phyloP scores from a whole-genome alignment of 2,888 invertebrate genomes.

The Apamea sordens region DNA sequence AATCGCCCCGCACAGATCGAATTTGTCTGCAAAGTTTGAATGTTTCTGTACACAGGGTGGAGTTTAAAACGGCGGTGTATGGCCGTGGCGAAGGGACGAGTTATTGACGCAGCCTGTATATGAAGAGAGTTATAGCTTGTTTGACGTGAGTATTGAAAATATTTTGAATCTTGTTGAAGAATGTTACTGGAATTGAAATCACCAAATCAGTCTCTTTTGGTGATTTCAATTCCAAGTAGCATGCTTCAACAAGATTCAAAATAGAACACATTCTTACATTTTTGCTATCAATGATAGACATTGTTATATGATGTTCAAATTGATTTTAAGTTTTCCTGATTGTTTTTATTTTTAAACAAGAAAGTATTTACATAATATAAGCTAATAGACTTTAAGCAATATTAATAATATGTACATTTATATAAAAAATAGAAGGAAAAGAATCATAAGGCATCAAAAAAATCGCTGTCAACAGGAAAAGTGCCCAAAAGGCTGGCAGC shows the following conservation, averaged over 20 bases:
- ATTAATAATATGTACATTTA: too few relatives aligned
- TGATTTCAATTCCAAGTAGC: too few relatives aligned
- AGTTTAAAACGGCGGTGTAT: constrained; percentile 80
- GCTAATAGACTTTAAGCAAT: too few relatives aligned
- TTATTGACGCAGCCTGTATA: constrained; percentile 72
- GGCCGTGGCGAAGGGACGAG: constrained; percentile 71
- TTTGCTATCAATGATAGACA: neutral
- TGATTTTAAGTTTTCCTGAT: neutral
- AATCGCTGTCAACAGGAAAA: too few relatives aligned
- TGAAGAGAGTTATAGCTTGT: constrained; percentile 37
- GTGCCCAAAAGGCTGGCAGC: too few relatives aligned
- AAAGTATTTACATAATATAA: too few relatives aligned
- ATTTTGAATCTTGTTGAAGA: constrained; percentile 11
- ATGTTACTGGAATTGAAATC: neutral
- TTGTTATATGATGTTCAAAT: neutral
- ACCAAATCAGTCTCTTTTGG: neutral
- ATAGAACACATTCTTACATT: neutral
- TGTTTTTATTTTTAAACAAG: too few relatives aligned
- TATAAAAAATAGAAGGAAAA: too few relatives aligned
- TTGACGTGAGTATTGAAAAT: constrained; percentile 19
- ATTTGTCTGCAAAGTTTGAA: constrained; percentile 90
- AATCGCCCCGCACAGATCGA: constrained; percentile 85
- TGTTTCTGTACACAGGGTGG: constrained; percentile 82
- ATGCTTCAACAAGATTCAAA: too few relatives aligned
- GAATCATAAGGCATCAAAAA: too few relatives aligned